Percentiles rank a stretch among this genome's conserved stretches.
Conservation (phyloP, 37 sponge, comb jelly and placozoan species). For the Cliona cf. orientalis region DNA sequence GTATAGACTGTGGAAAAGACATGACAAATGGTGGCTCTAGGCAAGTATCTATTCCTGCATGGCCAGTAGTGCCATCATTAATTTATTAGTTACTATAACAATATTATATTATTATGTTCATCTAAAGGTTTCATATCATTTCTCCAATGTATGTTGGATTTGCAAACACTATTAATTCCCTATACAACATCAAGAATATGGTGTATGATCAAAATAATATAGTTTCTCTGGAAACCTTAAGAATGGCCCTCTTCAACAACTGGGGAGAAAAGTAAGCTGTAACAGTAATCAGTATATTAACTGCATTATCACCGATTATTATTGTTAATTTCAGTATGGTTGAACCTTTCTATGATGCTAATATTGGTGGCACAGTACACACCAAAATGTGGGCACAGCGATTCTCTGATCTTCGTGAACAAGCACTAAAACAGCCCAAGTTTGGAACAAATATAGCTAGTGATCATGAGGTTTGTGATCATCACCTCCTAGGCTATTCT, state of each 20-base stretch:
- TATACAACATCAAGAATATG: slow-evolving; percentile 61
- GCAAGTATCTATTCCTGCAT: too few relatives aligned
- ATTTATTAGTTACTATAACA: too few relatives aligned
- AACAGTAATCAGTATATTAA: too few relatives aligned
- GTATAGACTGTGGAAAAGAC: slow-evolving; percentile 37
- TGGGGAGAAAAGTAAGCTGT: slow-evolving; percentile 53
- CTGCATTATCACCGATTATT: too few relatives aligned
- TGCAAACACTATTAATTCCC: slow-evolving; percentile 39
- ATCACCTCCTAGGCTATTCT: too few relatives aligned
- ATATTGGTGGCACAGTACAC: slow-evolving; percentile 22
- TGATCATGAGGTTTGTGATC: too few relatives aligned
- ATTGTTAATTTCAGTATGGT: slow-evolving; percentile 22
- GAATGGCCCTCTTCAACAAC: slow-evolving; percentile 60
- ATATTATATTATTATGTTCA: too few relatives aligned
- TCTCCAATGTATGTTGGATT: slow-evolving; percentile 61
- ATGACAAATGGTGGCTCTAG: slow-evolving; percentile 60
- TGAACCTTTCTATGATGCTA: slow-evolving; percentile 58
- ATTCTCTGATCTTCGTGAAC: slow-evolving; percentile 31
- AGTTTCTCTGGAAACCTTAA: slow-evolving; percentile 23
- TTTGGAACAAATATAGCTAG: slow-evolving; percentile 56
- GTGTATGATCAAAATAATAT: slow-evolving; percentile 34
- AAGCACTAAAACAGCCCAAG: slow-evolving; percentile 49
- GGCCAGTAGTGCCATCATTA: too few relatives aligned
- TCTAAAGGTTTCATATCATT: slow-evolving; percentile 48
- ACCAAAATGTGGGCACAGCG: slow-evolving; percentile 37